Conservation (phyloP, 2,888 invertebrate genomes). For the Cyclophora albipunctata region DNA sequence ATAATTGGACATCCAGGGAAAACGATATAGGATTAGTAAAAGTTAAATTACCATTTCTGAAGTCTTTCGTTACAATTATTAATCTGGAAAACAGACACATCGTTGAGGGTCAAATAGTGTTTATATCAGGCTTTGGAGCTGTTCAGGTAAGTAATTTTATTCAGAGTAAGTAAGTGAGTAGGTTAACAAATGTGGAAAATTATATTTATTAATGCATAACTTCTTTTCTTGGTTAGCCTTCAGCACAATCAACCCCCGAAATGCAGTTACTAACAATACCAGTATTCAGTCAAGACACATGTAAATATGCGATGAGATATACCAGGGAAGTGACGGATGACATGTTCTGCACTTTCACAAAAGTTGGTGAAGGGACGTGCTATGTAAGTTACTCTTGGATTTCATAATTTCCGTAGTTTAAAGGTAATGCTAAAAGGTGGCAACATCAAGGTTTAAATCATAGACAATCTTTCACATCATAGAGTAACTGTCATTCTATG, state of each 20-base stretch:
- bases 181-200: constrained; percentile 47
- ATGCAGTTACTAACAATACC: constrained; percentile 45
- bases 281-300: constrained; percentile 55
- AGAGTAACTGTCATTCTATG: too few species aligned
- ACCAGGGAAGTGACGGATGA: constrained; percentile 39
- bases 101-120: constrained; percentile 18
- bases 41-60: constrained; percentile 31
- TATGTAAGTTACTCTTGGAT: constrained; percentile 41
- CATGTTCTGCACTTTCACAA: constrained; percentile 65
- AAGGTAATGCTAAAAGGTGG: too few species aligned
- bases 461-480: too few species aligned
- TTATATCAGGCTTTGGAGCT: constrained; percentile 57
- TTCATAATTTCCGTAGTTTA: too few species aligned
- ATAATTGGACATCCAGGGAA: constrained; percentile 30
- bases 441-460: too few species aligned
- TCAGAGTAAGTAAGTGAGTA: constrained; percentile 12
- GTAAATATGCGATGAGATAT: constrained; percentile 57
- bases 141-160: constrained; percentile 28
- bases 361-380: constrained; percentile 58
- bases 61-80: constrained; percentile 18
- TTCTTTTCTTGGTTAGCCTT: too few species aligned
- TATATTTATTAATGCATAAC: not conserved
- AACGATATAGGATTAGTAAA: constrained; percentile 57
- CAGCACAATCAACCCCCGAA: not conserved
- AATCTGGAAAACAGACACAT: constrained; percentile 18